Conservation (phyloP, 2,113 vertebrate species). For the Ardeotis arabs region DNA sequence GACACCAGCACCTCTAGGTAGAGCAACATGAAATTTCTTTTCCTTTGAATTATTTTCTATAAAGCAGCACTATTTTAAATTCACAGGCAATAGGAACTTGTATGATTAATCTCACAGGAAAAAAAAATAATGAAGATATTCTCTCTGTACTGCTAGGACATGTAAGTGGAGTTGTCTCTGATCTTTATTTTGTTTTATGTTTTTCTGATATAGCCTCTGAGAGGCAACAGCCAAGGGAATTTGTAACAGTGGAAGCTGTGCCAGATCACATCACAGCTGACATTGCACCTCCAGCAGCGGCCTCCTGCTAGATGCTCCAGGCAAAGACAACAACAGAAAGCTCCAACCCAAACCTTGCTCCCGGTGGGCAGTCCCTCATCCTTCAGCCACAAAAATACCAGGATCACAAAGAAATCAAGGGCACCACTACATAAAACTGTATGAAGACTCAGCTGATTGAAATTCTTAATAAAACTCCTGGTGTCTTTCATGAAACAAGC, state of each 20-base stretch:
- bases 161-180: constrained; percentile 9
- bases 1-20: background rate
- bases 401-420: constrained; percentile 47
- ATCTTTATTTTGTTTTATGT: constrained; percentile 37
- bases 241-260: background rate
- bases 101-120: constrained; percentile 5
- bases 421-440: background rate
- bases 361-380: background rate
- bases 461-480: background rate
- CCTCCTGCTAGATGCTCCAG: background rate
- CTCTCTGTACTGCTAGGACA: background rate
- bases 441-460: background rate
- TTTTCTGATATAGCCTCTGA: constrained; percentile 14
- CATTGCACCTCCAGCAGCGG: background rate
- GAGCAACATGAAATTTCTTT: background rate
- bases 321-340: constrained; percentile 61
- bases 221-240: constrained; percentile 34
- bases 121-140: constrained; percentile 40
- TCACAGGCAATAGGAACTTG: background rate
- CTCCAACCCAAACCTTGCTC: constrained; percentile 25
- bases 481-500: background rate
- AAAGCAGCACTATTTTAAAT: background rate
- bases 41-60: background rate
- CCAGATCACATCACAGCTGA: constrained; percentile 57
- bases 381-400: background rate